Conservation (phyloP, 2,888 invertebrate genomes). For the Acanthacorydalis orientalis region DNA sequence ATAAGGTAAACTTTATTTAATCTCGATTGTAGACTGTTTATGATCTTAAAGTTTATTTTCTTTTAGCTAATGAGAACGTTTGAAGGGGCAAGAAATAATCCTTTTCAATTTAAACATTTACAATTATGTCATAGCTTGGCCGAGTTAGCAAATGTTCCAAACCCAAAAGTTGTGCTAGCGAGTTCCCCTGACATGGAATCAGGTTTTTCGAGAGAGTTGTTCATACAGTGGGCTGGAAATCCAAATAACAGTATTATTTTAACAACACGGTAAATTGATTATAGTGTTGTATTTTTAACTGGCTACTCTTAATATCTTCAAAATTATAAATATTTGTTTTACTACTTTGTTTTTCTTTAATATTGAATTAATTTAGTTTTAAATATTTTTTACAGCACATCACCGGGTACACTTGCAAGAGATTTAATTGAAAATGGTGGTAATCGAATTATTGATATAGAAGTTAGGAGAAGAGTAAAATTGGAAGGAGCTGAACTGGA, state of each 20-base stretch:
- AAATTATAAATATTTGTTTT: too few species aligned
- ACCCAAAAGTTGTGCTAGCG: constrained; percentile 88
- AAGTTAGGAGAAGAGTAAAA: constrained; percentile 49
- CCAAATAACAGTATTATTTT: constrained; percentile 87
- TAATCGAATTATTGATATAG: constrained; percentile 52
- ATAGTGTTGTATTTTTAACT: too few species aligned
- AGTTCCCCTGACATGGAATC: constrained; percentile 90
- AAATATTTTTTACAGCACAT: constrained; percentile 35
- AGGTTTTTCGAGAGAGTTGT: constrained; percentile 88
- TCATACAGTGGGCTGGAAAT: constrained; percentile 85
- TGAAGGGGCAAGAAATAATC: constrained; percentile 82
- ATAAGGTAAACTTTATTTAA: constrained; percentile 36
- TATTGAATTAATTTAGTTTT: constrained; percentile 1
- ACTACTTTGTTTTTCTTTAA: neutral
- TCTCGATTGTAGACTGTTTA: neutral
- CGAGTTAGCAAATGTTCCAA: constrained; percentile 72
- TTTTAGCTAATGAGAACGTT: constrained; percentile 64
- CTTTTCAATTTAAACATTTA: constrained; percentile 87
- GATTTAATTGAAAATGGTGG: constrained; percentile 64
- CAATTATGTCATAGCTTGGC: constrained; percentile 84
- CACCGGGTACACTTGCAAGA: constrained; percentile 64
- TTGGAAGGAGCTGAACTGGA: constrained; percentile 65
- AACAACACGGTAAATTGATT: constrained; percentile 57
- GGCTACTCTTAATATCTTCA: too few species aligned
- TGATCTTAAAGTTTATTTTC: neutral